Conservation (phyloP, 2,888 invertebrate genomes). For the Amblyteles armatorius region DNA sequence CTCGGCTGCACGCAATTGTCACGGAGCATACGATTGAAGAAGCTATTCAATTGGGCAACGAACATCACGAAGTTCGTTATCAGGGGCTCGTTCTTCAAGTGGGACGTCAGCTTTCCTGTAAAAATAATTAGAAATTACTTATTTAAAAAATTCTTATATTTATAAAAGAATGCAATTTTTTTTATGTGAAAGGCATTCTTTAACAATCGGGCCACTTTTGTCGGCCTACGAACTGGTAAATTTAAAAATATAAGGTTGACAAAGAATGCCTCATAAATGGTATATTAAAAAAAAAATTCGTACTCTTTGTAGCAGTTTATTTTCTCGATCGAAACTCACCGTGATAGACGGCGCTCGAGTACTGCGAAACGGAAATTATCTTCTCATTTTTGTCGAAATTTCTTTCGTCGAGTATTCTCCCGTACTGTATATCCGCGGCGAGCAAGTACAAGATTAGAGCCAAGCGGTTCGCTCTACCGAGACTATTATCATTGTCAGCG, state of each 20-base stretch:
- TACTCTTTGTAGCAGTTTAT: background rate
- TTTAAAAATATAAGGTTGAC: no score
- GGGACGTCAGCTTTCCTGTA: slow-evolving; percentile 85
- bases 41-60: slow-evolving; percentile 84
- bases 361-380: slow-evolving; percentile 85
- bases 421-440: slow-evolving; percentile 70
- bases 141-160: background rate
- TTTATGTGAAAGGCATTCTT: no score
- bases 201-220: no score
- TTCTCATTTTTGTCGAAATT: slow-evolving; percentile 75
- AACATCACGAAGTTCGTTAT: slow-evolving; percentile 86
- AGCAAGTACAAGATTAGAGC: slow-evolving; percentile 85
- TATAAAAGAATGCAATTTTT: no score
- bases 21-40: slow-evolving; percentile 83
- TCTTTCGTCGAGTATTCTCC: slow-evolving; percentile 57
- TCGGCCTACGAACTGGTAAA: no score
- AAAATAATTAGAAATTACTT: background rate
- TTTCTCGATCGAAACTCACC: slow-evolving; percentile 70
- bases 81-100: slow-evolving; percentile 85
- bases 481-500: slow-evolving; percentile 48
- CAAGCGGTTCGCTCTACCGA: slow-evolving; percentile 83
- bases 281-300: background rate
- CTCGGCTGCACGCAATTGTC: slow-evolving; percentile 64
- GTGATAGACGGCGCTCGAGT: slow-evolving; percentile 85
- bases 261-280: no score